These are phyloP conservation scores for Euclidia mi DNA, from an alignment of 2,888 invertebrate species.

Conservation along the genomic window DNA sequence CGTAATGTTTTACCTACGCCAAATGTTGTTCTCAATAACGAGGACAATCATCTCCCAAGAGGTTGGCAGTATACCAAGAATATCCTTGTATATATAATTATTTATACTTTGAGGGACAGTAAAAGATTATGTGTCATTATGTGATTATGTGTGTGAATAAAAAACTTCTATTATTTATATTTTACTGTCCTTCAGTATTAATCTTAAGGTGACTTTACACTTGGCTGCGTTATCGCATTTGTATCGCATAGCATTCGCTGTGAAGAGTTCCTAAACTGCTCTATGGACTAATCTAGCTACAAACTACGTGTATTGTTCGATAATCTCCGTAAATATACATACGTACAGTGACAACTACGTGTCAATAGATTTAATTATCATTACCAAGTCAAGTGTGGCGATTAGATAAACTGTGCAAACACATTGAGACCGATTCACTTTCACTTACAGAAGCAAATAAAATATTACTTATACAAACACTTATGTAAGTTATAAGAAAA, in stretches of 20 bases:
- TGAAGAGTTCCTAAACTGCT: slow-evolving; percentile 46
- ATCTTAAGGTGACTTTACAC: too few species aligned
- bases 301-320: slow-evolving; percentile 76
- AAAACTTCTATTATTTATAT: too few species aligned
- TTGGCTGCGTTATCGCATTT: not conserved
- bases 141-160: too few species aligned
- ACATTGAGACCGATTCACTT: slow-evolving; percentile 51
- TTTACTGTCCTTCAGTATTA: too few species aligned
- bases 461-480: slow-evolving; percentile 31
- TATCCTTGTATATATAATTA: too few species aligned
- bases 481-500: slow-evolving; percentile 34
- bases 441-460: slow-evolving; percentile 43
- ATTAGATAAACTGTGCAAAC: slow-evolving; percentile 59
- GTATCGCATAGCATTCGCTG: slow-evolving; percentile 28
- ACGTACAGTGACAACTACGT: slow-evolving; percentile 61
- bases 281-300: slow-evolving; percentile 74
- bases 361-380: slow-evolving; percentile 36
- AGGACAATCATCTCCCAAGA: too few species aligned
- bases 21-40: too few species aligned
- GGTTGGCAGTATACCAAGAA: too few species aligned
- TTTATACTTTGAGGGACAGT: too few species aligned
- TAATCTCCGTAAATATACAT: slow-evolving; percentile 77
- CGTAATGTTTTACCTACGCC: too few species aligned
- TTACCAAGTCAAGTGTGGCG: slow-evolving; percentile 40
- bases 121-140: too few species aligned